Evolutionary conservation across 2,888 invertebrate genomes (phyloP), one percentile per base, ranked within the genome.

Genomic region (Leistus spinibarbis): DNA sequence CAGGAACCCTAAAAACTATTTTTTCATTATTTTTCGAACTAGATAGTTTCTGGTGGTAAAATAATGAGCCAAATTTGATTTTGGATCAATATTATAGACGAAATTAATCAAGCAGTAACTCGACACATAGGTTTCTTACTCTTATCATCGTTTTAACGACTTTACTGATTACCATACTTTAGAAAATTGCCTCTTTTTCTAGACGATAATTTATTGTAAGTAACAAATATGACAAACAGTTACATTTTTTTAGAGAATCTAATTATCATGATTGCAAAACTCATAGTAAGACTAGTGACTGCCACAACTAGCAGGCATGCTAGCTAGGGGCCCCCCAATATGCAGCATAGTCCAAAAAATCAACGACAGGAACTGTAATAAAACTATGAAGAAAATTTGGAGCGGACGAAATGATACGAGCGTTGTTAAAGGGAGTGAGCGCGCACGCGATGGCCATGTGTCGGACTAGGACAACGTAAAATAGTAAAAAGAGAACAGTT

Each of bases 401-500:
- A 77, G 77, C 40, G 40, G 40, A 40, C 40, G 40, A 77, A 77
- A 74, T 76, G 77, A 75, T 63, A 75, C 63, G 73, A 57, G 4
- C 40, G 40, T 40, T 62, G 62, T 66, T 73, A 70, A 71, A 76
- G 74, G 65, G 76, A 72, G 75, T 53, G 20, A 23, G 27, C 40
- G 20, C 20, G 54, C 60, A 27, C 73, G 65, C 74, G 69, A 66
- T 63, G 60, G 62, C 20, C 54, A 27, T 54, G 24, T 56, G 63
- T 64, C 10, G 53, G 62, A 69, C 56, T 5, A 70, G 62, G 76
- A 74, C 69, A 65, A 27, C 16, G 57, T 65, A 66, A 40, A 40
- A 75, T 78, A 76, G 78, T 79, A 79, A 80, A 81, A 82, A 81
- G 81, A 82, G 81, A 82, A 78, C 82, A 81, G 80, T 82, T 81